Conservation (phyloP, 2,888 invertebrate genomes). For the Tachina grossa region DNA sequence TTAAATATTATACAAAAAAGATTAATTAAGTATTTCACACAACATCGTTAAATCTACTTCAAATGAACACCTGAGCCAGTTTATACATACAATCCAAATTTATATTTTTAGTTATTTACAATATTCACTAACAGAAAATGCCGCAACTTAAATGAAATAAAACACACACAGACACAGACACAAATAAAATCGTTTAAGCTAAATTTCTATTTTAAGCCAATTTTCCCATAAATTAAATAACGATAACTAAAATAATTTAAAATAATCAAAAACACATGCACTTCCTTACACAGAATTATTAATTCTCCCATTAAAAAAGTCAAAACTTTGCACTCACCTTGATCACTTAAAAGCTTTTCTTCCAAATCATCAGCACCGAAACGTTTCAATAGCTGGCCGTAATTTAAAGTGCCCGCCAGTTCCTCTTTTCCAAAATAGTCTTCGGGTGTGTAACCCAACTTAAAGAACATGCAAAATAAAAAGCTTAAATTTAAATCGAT, state of each 20-base stretch:
- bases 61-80: not conserved
- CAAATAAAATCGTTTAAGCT: not conserved
- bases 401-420: slow-evolving; percentile 86
- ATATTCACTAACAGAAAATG: not conserved
- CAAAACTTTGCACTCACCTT: slow-evolving; percentile 85
- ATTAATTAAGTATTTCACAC: slow-evolving; percentile 5
- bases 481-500: not conserved
- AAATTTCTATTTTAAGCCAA: not conserved
- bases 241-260: slow-evolving; percentile 9
- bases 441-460: slow-evolving; percentile 92
- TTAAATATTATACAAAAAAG: slow-evolving; percentile 3
- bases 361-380: slow-evolving; percentile 88
- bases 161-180: not conserved
- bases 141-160: not conserved
- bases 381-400: slow-evolving; percentile 86
- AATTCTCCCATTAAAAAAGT: not conserved
- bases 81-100: not conserved
- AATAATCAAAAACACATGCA: slow-evolving; percentile 17
- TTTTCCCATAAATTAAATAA: not conserved
- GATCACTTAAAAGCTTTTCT: slow-evolving; percentile 89
- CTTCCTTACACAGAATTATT: not conserved
- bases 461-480: not conserved
- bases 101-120: not conserved
- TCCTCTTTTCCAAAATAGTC: slow-evolving; percentile 87
- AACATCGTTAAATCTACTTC: not conserved